These are phyloP conservation scores for Nestor notabilis DNA, from an alignment of 2,113 vertebrate genomes.

Conservation along the genomic window DNA sequence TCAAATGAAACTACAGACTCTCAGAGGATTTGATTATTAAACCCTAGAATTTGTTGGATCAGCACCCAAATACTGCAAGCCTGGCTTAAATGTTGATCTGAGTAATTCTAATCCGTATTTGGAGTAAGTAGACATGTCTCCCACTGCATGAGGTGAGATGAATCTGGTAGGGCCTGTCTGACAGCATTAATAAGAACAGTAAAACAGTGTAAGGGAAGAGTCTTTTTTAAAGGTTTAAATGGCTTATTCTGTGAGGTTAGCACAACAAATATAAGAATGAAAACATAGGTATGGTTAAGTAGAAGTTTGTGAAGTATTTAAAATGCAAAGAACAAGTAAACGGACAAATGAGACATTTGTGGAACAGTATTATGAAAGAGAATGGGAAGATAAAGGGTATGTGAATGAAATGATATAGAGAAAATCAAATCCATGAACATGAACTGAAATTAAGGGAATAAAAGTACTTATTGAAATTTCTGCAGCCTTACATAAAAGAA, in stretches of 20 bases:
- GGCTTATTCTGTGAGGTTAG: not conserved
- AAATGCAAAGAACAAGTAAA: not conserved
- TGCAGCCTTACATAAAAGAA: not conserved
- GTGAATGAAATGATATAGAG: not conserved
- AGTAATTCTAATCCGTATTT: not conserved
- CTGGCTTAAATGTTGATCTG: not conserved
- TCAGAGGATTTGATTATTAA: not conserved
- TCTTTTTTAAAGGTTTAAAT: not conserved
- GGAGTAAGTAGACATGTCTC: not conserved
- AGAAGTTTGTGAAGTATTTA: not conserved
- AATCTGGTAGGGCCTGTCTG: not conserved
- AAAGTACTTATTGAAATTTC: not conserved
- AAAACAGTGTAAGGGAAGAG: not conserved
- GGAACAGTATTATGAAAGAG: not conserved
- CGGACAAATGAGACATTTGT: not conserved
- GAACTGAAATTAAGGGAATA: not conserved
- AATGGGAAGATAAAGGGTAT: not conserved
- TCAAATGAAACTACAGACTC: not conserved
- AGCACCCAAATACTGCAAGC: not conserved
- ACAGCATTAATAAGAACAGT: not conserved
- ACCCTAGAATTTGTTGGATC: not conserved
- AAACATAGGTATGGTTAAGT: not conserved
- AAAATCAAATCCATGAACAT: not conserved
- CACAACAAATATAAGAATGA: not conserved
- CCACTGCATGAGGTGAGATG: not conserved